Conservation (phyloP, 2,797 vertebrate genomes). For the Mus minutoides region DNA sequence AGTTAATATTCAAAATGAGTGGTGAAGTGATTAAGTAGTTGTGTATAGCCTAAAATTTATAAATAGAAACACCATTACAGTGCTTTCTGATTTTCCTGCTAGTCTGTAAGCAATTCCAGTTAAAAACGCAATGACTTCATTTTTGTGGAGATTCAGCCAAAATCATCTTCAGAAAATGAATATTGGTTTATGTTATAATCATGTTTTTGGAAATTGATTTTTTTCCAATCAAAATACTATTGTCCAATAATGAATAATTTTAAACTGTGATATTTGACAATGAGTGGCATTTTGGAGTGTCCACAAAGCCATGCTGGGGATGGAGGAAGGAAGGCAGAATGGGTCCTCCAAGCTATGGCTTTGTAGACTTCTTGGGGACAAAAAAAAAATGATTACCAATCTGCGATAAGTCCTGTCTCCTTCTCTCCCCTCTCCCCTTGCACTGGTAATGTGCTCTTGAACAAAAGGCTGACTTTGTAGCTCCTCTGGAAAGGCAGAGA, state of each 20-base stretch:
- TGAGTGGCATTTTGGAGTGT: neutral
- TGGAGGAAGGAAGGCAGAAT: neutral
- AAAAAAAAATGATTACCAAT: neutral
- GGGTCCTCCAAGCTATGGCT: neutral
- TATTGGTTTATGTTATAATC: neutral
- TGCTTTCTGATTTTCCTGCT: neutral
- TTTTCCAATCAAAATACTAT: neutral
- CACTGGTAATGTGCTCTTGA: no score
- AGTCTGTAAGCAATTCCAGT: neutral
- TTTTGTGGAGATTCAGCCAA: neutral
- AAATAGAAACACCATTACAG: neutral
- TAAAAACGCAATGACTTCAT: slow-evolving; percentile 19
- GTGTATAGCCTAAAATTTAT: neutral
- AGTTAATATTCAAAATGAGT: neutral
- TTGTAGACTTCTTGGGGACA: neutral
- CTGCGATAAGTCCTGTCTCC: neutral
- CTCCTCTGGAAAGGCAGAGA: neutral
- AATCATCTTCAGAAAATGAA: slow-evolving; percentile 19
- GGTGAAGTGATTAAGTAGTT: neutral
- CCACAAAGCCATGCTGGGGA: neutral
- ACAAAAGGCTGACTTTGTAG: neutral
- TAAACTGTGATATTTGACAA: neutral
- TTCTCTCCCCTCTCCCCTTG: no score
- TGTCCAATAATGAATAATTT: neutral
- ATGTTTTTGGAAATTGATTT: neutral